These are phyloP conservation scores for Tipula lateralis DNA, from an alignment of 2,888 invertebrate genomes.

Conservation along the genomic window DNA sequence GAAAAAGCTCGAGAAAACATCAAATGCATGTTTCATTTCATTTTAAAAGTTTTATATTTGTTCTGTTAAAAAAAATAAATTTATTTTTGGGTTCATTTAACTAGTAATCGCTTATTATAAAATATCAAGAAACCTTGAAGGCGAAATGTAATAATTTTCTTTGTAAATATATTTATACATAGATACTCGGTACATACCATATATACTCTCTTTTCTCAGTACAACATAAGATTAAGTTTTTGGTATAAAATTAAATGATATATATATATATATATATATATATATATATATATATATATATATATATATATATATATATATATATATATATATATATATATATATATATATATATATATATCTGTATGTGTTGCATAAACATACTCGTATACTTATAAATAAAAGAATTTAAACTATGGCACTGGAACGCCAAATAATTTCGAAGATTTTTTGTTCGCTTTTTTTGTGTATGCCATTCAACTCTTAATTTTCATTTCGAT, in stretches of 20 bases:
- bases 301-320: not conserved
- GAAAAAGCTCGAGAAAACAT: slow-evolving; percentile 11
- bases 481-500: slow-evolving; percentile 26
- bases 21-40: not conserved
- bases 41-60: not conserved
- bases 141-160: slow-evolving; percentile 7
- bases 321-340: not conserved
- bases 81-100: not conserved
- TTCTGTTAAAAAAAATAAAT: not conserved
- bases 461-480: slow-evolving; percentile 28
- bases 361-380: not conserved
- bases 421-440: slow-evolving; percentile 31
- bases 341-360: not conserved
- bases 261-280: not conserved
- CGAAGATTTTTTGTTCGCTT: not conserved
- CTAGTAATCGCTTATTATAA: slow-evolving; percentile 11
- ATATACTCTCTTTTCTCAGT: not conserved
- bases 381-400: not conserved
- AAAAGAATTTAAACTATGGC: slow-evolving; percentile 28
- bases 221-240: not conserved
- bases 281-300: not conserved
- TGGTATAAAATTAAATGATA: no score
- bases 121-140: slow-evolving; percentile 19
- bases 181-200: not conserved
- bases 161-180: not conserved